A percentile compares a stretch with the other conserved stretches of the same genome.
These are phyloP conservation scores for Nomada fucata DNA, from an alignment of 2,888 invertebrate genomes.

Conservation along the genomic window DNA sequence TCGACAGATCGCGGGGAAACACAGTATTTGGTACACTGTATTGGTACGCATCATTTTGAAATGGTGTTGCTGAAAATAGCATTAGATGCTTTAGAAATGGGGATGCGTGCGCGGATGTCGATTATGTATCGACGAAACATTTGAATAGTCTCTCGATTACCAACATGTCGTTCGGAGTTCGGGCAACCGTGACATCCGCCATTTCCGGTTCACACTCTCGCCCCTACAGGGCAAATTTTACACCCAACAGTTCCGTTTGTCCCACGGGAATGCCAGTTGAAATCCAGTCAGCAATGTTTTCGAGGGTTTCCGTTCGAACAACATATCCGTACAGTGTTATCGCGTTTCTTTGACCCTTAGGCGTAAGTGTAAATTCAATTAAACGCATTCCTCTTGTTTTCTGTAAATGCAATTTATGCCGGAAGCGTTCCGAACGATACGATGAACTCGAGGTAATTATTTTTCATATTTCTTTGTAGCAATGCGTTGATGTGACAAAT, in stretches of 20 bases:
- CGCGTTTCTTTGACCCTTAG: background rate
- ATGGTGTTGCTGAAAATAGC: conserved; percentile 48
- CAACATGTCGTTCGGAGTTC: conserved; percentile 66
- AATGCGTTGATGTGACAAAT: too few relatives aligned
- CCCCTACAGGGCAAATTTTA: conserved; percentile 58
- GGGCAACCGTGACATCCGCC: conserved; percentile 63
- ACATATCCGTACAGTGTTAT: conserved; percentile 19
- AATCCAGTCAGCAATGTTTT: conserved; percentile 68
- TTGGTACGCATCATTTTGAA: background rate
- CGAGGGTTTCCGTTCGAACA: conserved; percentile 31
- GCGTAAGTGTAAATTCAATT: conserved; percentile 8
- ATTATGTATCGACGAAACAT: conserved; percentile 71
- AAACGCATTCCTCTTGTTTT: background rate
- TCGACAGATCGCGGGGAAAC: background rate
- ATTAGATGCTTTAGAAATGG: conserved; percentile 57
- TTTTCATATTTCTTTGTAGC: too few relatives aligned
- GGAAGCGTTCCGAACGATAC: too few relatives aligned
- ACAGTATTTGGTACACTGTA: background rate
- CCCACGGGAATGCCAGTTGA: conserved; percentile 65
- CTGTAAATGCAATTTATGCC: background rate
- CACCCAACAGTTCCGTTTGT: conserved; percentile 58
- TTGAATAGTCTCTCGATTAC: conserved; percentile 73
- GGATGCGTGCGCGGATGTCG: conserved; percentile 53
- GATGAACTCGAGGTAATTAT: too few relatives aligned
- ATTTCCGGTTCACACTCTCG: conserved; percentile 54